Conservation (phyloP, 2,113 vertebrate genomes). For the Crocuta crocuta region DNA sequence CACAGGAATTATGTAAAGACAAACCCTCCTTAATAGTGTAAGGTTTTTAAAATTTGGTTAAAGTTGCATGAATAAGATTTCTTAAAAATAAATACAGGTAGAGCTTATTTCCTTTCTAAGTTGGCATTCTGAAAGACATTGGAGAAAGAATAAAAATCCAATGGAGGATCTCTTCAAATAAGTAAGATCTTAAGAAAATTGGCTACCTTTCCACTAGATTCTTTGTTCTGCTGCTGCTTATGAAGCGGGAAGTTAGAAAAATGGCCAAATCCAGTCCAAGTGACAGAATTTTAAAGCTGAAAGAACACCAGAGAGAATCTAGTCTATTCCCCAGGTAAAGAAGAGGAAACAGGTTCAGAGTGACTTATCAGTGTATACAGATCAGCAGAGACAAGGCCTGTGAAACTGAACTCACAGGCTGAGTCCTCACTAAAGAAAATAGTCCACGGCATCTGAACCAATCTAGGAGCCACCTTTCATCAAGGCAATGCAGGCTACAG, state of each 20-base stretch:
- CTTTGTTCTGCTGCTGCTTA: neutral
- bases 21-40: constrained; percentile 23
- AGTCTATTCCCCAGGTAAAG: neutral
- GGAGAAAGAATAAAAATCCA: constrained; percentile 29
- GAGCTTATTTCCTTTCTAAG: constrained; percentile 30
- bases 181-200: constrained; percentile 37
- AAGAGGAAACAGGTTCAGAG: neutral
- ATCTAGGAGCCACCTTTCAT: neutral
- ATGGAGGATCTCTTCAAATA: constrained; percentile 38
- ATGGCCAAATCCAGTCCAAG: neutral
- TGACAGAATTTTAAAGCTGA: neutral
- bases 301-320: neutral
- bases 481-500: neutral
- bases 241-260: neutral
- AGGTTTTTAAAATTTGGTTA: constrained; percentile 16
- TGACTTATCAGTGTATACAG: neutral
- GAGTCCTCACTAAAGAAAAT: neutral
- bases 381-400: neutral
- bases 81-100: constrained; percentile 49
- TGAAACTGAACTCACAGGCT: neutral
- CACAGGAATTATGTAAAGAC: neutral
- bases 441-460: neutral
- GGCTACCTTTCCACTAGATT: constrained; percentile 18
- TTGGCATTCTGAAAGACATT: constrained; percentile 25
- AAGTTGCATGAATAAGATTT: neutral